These are phyloP conservation scores for Tiphia femorata DNA, from an alignment of 2,888 invertebrate genomes.

Conservation along the genomic window DNA sequence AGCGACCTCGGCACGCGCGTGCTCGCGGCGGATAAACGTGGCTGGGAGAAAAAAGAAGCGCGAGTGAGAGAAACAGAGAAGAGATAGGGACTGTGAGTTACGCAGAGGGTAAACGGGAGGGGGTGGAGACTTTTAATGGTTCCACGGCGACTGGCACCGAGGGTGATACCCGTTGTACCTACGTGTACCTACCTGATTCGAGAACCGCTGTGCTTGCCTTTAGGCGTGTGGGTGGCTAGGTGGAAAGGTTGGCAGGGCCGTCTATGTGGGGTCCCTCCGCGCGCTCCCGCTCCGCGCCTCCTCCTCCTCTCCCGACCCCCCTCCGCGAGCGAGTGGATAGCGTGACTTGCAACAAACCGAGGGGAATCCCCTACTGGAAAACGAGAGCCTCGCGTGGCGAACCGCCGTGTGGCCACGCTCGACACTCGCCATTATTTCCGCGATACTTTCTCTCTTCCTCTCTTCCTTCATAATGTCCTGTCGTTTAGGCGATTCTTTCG, in stretches of 20 bases:
- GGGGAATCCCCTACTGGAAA: constrained; percentile 42
- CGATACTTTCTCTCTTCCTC: constrained; percentile 36
- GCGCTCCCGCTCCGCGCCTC: not conserved
- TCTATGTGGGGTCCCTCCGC: no score
- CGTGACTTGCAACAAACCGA: constrained; percentile 48
- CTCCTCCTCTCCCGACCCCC: not conserved
- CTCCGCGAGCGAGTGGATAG: no score
- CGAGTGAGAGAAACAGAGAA: not conserved
- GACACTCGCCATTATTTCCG: constrained; percentile 61
- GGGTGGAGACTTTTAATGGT: constrained; percentile 51
- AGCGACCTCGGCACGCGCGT: no score
- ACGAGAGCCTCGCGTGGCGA: constrained; percentile 63
- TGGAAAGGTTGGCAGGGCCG: constrained; percentile 32
- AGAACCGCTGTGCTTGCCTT: no score
- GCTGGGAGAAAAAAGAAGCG: not conserved
- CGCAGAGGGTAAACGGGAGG: no score
- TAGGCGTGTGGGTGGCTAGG: constrained; percentile 30
- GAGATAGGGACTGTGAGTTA: not conserved
- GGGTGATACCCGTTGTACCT: constrained; percentile 57
- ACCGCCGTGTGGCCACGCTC: constrained; percentile 64
- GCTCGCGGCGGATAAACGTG: no score
- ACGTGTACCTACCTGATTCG: constrained; percentile 36
- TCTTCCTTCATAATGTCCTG: not conserved
- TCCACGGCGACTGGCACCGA: constrained; percentile 64
- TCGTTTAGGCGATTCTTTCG: no score